Conservation (phyloP, 2,113 vertebrate species). For the Synodontis membranacea region DNA sequence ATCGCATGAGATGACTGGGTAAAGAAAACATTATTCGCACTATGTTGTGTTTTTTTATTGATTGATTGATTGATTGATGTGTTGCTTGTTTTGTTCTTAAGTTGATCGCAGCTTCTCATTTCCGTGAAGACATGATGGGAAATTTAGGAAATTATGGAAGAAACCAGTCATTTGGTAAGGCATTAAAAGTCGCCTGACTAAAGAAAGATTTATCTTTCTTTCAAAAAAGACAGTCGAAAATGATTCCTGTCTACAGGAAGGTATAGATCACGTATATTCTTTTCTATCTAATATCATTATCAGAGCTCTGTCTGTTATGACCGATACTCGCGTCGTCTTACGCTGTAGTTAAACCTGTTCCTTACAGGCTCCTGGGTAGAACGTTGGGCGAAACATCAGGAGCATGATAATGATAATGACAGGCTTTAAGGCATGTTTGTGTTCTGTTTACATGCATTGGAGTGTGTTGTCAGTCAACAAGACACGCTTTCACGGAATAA, state of each 20-base stretch:
- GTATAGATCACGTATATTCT: not conserved
- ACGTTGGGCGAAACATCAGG: not conserved
- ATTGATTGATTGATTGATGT: not conserved
- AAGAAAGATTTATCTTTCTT: not conserved
- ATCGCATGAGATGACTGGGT: not conserved
- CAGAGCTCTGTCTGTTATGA: not conserved
- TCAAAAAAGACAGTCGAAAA: not conserved
- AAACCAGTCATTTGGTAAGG: not conserved
- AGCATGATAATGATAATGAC: conserved; percentile 12
- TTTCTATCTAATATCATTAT: not conserved
- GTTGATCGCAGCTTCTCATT: not conserved
- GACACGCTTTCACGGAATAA: not conserved
- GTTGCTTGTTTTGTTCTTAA: not conserved
- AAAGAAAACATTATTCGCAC: not conserved
- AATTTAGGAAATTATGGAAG: not conserved
- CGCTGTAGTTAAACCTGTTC: not conserved
- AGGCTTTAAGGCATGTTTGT: conserved; percentile 1
- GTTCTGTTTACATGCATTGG: not conserved
- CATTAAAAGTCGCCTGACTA: not conserved
- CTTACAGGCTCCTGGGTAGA: not conserved
- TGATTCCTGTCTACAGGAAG: not conserved
- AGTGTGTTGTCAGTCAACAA: not conserved
- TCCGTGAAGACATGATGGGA: not conserved
- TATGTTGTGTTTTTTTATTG: too few species aligned
- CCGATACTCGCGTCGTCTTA: not conserved